These are phyloP conservation scores for Drosophila bipectinata DNA, from an alignment of 1,140 invertebrate genomes.

Conservation along the genomic window DNA sequence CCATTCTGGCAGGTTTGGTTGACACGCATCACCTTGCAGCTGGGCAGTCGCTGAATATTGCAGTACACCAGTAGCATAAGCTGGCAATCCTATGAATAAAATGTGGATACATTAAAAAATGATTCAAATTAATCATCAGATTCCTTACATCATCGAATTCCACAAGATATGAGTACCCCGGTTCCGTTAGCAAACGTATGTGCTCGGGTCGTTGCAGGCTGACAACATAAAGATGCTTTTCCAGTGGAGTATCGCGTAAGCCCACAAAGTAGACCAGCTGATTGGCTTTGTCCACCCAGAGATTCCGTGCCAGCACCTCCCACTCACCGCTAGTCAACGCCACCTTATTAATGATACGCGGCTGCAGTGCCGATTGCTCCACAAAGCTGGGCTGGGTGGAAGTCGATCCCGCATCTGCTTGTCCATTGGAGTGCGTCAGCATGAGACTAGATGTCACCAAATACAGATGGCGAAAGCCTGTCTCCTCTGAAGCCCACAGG, in stretches of 20 bases:
- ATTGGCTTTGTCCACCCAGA: constrained; percentile 90
- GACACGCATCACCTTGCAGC: constrained; percentile 92
- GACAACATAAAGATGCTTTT: constrained; percentile 93
- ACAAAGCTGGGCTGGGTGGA: constrained; percentile 62
- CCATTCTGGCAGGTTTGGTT: constrained; percentile 84
- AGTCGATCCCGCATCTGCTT: constrained; percentile 45
- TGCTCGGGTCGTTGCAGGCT: constrained; percentile 88
- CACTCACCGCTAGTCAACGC: constrained; percentile 92
- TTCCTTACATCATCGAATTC: constrained; percentile 90
- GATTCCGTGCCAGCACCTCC: constrained; percentile 91
- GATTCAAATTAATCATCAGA: background rate
- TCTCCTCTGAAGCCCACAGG: constrained; percentile 96
- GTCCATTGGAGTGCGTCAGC: constrained; percentile 60
- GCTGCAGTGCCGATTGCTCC: constrained; percentile 64
- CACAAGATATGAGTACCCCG: constrained; percentile 91
- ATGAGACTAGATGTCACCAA: constrained; percentile 85
- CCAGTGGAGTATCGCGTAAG: constrained; percentile 91
- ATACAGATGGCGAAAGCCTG: constrained; percentile 96
- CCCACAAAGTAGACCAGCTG: constrained; percentile 93
- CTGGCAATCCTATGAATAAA: constrained; percentile 88
- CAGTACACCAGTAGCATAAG: constrained; percentile 95
- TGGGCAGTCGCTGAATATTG: constrained; percentile 92
- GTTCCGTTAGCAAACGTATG: constrained; percentile 89
- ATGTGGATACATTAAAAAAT: background rate
- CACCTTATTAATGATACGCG: constrained; percentile 78